phyloP scores from a whole-genome alignment of 2,113 vertebrate species.

The Porphyrio hochstetteri region DNA sequence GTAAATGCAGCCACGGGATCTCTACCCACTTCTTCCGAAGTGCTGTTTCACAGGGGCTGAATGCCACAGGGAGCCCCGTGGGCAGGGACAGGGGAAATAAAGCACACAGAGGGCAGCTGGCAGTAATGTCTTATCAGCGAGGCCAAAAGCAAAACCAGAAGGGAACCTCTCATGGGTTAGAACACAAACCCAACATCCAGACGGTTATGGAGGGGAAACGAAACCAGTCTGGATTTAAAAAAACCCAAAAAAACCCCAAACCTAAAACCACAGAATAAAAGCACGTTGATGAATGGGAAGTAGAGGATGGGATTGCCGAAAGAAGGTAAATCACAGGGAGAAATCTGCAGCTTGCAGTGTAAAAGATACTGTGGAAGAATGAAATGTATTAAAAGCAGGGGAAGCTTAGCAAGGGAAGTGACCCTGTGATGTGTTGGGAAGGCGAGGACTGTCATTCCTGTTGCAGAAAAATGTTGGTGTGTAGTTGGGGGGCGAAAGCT shows the following conservation, averaged over 20 bases:
- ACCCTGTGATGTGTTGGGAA: not conserved
- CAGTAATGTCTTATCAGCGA: not conserved
- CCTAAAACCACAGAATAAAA: not conserved
- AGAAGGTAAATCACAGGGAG: not conserved
- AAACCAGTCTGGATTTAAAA: not conserved
- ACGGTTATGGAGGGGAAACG: not conserved
- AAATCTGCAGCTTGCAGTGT: not conserved
- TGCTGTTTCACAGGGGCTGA: not conserved
- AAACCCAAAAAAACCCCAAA: not conserved
- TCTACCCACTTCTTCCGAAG: not conserved
- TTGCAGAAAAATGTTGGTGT: not conserved
- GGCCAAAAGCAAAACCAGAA: not conserved
- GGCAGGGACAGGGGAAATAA: not conserved
- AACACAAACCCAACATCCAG: not conserved
- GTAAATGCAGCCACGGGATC: not conserved
- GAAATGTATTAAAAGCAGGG: not conserved
- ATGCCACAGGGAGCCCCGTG: not conserved
- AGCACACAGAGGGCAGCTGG: not conserved
- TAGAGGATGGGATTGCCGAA: not conserved
- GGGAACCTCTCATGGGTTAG: not conserved
- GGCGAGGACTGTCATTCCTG: not conserved
- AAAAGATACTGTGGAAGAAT: not conserved
- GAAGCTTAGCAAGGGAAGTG: not conserved
- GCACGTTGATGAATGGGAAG: not conserved
- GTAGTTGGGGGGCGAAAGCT: not conserved